These are phyloP conservation scores for Sphecodes monilicornis DNA, from an alignment of 2,888 invertebrate genomes.

Conservation along the genomic window DNA sequence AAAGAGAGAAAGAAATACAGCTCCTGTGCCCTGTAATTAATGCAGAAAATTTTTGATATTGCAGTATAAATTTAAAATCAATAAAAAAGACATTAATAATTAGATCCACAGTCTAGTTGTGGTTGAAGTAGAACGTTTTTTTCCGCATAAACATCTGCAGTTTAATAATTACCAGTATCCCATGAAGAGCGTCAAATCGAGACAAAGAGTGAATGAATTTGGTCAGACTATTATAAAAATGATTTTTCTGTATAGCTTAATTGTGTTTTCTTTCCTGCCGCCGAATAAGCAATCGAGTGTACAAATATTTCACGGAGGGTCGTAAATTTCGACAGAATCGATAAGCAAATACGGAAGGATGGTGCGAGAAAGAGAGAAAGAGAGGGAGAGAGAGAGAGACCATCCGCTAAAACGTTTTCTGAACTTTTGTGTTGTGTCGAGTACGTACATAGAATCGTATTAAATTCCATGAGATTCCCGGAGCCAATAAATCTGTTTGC, in stretches of 20 bases:
- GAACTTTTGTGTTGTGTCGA: conserved; percentile 36
- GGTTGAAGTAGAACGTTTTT: too few species aligned
- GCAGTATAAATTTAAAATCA: too few species aligned
- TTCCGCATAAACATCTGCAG: neutral
- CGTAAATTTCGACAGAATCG: neutral
- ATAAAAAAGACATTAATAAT: too few species aligned
- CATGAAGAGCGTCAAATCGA: too few species aligned
- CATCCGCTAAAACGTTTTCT: conserved; percentile 38
- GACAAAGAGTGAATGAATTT: too few species aligned
- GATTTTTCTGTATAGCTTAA: neutral
- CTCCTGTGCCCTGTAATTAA: too few species aligned
- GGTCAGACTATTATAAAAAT: neutral
- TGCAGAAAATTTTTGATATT: too few species aligned
- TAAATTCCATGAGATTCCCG: conserved; percentile 70
- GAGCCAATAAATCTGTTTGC: conserved; percentile 83
- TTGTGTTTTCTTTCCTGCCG: neutral
- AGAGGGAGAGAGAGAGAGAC: neutral
- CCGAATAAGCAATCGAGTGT: neutral
- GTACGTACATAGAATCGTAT: conserved; percentile 57
- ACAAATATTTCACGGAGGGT: neutral
- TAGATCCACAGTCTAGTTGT: too few species aligned
- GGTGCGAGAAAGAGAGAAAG: neutral
- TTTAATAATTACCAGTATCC: too few species aligned
- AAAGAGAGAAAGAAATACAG: too few species aligned
- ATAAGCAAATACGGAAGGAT: neutral